Evolutionary conservation across 2,797 vertebrate genomes (phyloP), one percentile per base, ranked within the genome.

Genomic region (Alca torda): DNA sequence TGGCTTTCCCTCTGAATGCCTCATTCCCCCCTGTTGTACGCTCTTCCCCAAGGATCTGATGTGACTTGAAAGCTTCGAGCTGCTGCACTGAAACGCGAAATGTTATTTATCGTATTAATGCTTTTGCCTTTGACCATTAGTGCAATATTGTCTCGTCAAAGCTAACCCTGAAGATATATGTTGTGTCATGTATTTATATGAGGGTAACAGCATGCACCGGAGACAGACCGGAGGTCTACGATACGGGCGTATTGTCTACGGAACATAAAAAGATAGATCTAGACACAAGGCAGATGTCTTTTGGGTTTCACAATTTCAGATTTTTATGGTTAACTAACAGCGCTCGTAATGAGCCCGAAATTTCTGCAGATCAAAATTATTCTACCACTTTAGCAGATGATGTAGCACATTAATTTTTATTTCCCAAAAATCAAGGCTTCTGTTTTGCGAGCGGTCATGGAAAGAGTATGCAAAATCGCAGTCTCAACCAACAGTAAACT

Each of bases 391-490:
- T 23, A 81, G 86, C 82, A 87, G 80, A 79, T 37, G 93, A 69
- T 51, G 77, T 17, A 94, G 75, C 57, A 50, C 78, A 23, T 81
- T 76, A 65, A 74, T 87, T 94, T 87, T 95, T 63, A 89, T 79
- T 60, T 65, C 87, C 86, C 48, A 41, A 51, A 57, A 84, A 67
- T 61, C 59, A 45, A 94, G 84, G 91, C 69, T 80, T 53, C 48
- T 57, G 31, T 24, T 83, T 8, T 23, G 63, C 0, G 13, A 67
- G 33, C 50, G 31, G 82, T 57, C 26, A 19, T 2, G 31, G 78
- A 24, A 37, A 23, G 51, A 90, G 33, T 0, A 41, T 2, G 65
- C 13, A 39, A 48, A 65, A 33, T 4, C 5, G 11, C n/a, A n/a
- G 41, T 7, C 46, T 19, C 41, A 15, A 24, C 8, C 61, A 53